phyloP scores from a whole-genome alignment of 2,888 invertebrate genomes.

The Aphidoletes aphidimyza region DNA sequence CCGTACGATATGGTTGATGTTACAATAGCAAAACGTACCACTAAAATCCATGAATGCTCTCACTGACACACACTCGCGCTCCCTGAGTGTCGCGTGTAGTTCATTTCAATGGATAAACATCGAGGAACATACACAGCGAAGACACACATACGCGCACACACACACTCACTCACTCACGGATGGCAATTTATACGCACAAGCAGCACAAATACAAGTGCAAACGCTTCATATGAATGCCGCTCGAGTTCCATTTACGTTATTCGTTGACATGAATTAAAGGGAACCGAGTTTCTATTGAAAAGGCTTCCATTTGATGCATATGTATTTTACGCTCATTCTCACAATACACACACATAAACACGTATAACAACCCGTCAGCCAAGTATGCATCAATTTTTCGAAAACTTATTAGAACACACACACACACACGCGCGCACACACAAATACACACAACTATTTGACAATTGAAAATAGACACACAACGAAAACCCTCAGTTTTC shows the following conservation, averaged over 20 bases:
- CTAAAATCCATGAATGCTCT: no score
- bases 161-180: background rate
- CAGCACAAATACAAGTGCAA: background rate
- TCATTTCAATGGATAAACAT: no score
- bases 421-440: no score
- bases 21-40: background rate
- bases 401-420: constrained; percentile 35
- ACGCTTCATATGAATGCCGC: constrained; percentile 6
- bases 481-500: background rate
- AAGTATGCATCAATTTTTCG: no score
- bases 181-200: background rate
- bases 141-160: background rate
- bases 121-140: no score
- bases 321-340: background rate
- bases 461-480: constrained; percentile 30
- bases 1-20: background rate
- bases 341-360: background rate
- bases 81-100: background rate
- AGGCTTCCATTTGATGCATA: constrained; percentile 12
- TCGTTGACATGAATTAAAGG: background rate
- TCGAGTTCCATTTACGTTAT: constrained; percentile 2
- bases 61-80: background rate
- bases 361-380: no score
- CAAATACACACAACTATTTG: background rate
- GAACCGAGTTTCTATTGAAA: background rate